Percentiles rank a stretch among this genome's conserved stretches.
Evolutionary conservation across 2,113 vertebrate genomes (phyloP).

Genomic region (Pollachius pollachius): DNA sequence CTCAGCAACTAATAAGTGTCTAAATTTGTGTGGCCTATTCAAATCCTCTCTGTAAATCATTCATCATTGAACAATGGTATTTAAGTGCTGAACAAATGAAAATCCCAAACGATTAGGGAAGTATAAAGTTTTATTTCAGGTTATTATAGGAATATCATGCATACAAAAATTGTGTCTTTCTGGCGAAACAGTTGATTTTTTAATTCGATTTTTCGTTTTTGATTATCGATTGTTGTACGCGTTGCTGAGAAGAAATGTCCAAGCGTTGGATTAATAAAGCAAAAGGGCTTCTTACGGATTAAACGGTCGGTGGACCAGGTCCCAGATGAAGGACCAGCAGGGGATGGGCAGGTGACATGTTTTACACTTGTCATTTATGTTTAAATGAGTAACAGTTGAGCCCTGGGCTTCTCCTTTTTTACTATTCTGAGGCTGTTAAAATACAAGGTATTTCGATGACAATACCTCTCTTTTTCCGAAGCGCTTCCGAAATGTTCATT

Average conservation of each 20-base stretch:
- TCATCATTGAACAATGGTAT: background rate
- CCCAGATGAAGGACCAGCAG: constrained; percentile 87
- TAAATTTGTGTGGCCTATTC: background rate
- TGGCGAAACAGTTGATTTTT: constrained; percentile 65
- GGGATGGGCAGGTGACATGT: constrained; percentile 95
- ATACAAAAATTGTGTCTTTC: constrained; percentile 89
- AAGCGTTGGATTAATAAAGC: constrained; percentile 88
- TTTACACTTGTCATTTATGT: constrained; percentile 96
- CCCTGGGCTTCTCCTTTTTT: constrained; percentile 88
- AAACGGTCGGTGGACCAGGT: no score
- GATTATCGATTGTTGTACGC: constrained; percentile 91
- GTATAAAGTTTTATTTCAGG: constrained; percentile 85
- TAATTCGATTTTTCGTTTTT: constrained; percentile 58
- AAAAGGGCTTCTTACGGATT: constrained; percentile 83
- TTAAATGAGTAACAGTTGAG: constrained; percentile 82
- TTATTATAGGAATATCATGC: constrained; percentile 82
- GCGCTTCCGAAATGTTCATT: constrained; percentile 77
- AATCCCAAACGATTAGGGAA: constrained; percentile 67
- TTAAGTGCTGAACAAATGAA: constrained; percentile 6
- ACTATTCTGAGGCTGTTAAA: constrained; percentile 82
- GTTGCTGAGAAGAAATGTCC: constrained; percentile 95
- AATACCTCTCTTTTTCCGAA: constrained; percentile 87
- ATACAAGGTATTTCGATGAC: constrained; percentile 85
- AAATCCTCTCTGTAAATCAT: no score
- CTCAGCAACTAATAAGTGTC: no score